These are phyloP conservation scores for Muntiacus reevesi DNA, from an alignment of 2,113 vertebrate species.

Conservation along the genomic window DNA sequence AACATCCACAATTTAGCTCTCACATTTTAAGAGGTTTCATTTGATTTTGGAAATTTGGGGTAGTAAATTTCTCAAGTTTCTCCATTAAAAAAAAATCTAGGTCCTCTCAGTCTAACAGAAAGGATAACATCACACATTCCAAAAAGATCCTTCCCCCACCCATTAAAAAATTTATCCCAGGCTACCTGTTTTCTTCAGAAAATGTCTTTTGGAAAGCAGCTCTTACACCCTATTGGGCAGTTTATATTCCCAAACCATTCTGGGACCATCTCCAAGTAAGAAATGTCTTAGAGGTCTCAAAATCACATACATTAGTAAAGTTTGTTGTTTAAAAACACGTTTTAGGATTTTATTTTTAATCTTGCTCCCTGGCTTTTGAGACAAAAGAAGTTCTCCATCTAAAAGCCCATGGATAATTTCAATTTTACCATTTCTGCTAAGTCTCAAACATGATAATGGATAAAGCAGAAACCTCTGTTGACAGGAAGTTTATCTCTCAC, in stretches of 20 bases:
- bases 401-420: neutral
- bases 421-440: slow-evolving; percentile 12
- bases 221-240: neutral
- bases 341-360: neutral
- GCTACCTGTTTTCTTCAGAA: neutral
- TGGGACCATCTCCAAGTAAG: neutral
- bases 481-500: neutral
- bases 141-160: neutral
- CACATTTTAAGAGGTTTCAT: neutral
- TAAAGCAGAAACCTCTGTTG: neutral
- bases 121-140: neutral
- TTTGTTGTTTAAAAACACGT: neutral
- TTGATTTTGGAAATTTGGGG: neutral
- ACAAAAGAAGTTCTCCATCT: neutral
- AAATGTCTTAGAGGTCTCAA: neutral
- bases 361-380: neutral
- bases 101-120: neutral
- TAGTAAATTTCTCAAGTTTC: neutral
- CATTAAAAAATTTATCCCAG: neutral
- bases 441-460: neutral
- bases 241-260: neutral
- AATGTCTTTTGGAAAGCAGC: neutral
- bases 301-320: neutral
- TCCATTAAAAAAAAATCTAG: neutral
- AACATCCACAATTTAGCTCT: neutral